These are phyloP conservation scores for Neopelma chrysocephalum DNA, from an alignment of 2,797 vertebrate genomes.

Conservation along the genomic window DNA sequence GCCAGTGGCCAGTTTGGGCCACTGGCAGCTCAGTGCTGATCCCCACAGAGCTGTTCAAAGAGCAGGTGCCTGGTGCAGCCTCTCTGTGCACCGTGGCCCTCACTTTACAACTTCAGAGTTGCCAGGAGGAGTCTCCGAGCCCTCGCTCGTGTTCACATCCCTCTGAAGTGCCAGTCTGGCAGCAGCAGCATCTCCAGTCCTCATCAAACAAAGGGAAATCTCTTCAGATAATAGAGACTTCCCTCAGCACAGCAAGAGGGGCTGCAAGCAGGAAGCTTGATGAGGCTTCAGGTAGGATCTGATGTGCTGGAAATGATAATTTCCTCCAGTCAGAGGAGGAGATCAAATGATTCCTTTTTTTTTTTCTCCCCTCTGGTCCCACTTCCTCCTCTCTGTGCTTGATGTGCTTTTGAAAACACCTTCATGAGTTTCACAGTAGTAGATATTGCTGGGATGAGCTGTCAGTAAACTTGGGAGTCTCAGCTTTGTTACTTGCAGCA, in stretches of 20 bases:
- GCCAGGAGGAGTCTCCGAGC: background rate
- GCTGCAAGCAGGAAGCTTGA: background rate
- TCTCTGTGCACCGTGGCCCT: background rate
- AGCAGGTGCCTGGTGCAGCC: background rate
- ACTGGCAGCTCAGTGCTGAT: background rate
- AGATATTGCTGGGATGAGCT: background rate
- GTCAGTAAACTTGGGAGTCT: background rate
- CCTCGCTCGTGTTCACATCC: background rate
- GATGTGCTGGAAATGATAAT: background rate
- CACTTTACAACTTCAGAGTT: background rate
- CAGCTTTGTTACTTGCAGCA: background rate
- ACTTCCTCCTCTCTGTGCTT: background rate
- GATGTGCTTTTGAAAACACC: background rate
- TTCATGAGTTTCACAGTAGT: background rate
- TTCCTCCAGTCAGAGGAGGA: background rate
- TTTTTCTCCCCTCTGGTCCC: too few species aligned
- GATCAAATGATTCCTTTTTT: background rate
- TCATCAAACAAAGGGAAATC: conserved; percentile 24
- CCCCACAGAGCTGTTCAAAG: background rate
- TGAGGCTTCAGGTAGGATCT: background rate
- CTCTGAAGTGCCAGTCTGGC: conserved; percentile 27
- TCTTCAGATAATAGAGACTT: background rate
- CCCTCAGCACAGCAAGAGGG: background rate
- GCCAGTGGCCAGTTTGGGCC: background rate
- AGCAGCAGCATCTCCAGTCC: background rate